A percentile compares a stretch with the other conserved stretches of the same genome.
These are phyloP conservation scores for Raja brachyura DNA, from an alignment of 2,113 vertebrate species.

Conservation along the genomic window DNA sequence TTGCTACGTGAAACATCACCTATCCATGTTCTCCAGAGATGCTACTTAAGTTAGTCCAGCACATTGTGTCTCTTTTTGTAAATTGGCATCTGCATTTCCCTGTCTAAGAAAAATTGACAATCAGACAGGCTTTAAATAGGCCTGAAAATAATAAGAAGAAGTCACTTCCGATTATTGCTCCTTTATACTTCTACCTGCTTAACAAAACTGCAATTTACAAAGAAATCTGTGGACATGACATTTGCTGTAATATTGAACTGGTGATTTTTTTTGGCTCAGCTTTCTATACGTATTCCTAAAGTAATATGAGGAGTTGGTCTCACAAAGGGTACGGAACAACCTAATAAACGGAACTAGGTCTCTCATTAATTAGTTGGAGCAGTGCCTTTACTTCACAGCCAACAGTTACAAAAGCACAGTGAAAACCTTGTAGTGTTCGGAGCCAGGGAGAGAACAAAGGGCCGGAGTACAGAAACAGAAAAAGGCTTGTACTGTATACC, in stretches of 20 bases:
- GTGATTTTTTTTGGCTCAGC: background rate
- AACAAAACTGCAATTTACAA: background rate
- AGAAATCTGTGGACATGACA: background rate
- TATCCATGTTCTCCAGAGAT: no score
- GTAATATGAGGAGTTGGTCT: background rate
- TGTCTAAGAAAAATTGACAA: no score
- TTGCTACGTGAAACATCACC: no score
- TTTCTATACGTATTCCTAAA: background rate
- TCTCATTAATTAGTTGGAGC: background rate
- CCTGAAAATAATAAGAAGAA: no score
- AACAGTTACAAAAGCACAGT: background rate
- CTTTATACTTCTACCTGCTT: no score
- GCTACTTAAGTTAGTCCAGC: no score
- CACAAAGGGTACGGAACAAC: background rate
- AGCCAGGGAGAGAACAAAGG: background rate
- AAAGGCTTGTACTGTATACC: slow-evolving; percentile 54
- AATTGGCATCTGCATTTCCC: no score
- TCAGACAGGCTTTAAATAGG: no score
- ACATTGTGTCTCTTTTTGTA: no score
- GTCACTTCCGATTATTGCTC: background rate
- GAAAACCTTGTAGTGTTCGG: background rate
- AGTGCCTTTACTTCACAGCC: background rate
- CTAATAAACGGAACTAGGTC: background rate
- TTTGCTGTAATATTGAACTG: background rate
- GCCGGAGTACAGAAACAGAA: background rate